Evolutionary conservation across 1,140 invertebrate species (phyloP), one percentile per base, ranked within the genome.

Genomic region (Octopus bimaculoides): DNA sequence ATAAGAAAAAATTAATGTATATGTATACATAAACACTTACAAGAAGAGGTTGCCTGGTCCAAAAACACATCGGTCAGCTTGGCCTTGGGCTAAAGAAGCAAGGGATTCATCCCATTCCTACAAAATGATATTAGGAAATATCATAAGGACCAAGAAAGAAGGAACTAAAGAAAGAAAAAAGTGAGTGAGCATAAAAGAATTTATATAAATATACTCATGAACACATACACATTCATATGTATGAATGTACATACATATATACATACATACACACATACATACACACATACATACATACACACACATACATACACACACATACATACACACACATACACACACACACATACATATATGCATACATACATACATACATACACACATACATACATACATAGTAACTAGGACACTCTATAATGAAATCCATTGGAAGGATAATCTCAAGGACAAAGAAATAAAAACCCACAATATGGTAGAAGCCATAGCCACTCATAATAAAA

Each of bases 71-170:
- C 41, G 20, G 8, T 75, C 74, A 41, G 74, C 74, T 7, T 52
- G 74, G 17, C 74, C 74, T 75, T 75, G 74, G 8, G 74, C 74
- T 52, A 75, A 52, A 53, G 74, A 75, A 6, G 74, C 74, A n/a
- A 75, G 52, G 5, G 41, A 9, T 41, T 75, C 74, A 41, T 75
- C 74, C 74, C 74, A 75, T 26, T 75, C 52, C 74, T 75, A 41
- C 20, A 75, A 75, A 75, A 75, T 26, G 12, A 14, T 14, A n/a
- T 66, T 66, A 52, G 10, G 7, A 52, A 75, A 52, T 17, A 52
- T 75, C 5, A 20, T 53, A 6, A 75, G 26, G 41, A 41, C 17
- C 14, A 52, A 53, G 6, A 7, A 41, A 8, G 41, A 5, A 41
- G 5, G 5, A 17, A 41, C 71, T 7, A 75, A 75, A 53, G 12